Base-by-base conservation (phyloP, 2,888 invertebrate species). In the Steromphala cineraria region DNA sequence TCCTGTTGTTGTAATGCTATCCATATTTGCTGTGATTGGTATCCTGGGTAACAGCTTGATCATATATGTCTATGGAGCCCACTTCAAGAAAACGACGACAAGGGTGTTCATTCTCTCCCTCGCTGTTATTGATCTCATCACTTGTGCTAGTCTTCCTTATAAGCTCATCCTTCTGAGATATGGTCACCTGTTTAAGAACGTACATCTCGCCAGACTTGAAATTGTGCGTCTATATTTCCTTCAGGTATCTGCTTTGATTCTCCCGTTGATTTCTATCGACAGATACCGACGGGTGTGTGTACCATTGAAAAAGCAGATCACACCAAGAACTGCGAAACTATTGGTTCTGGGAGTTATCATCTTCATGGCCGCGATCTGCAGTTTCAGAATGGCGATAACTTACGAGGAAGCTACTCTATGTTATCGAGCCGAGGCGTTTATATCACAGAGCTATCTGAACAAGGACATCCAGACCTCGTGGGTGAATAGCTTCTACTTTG, bases 41-140 rank as follows among this genome's bases (percentile, higher is more conserved):
- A n/a, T 40, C 7, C 3, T 71, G 15, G 71, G 71, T 17, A 71
- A 71, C n/a, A 31, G 28, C 13, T 40, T 71, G 31, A 19, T 71
- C 8, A 31, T 71, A 19, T 71, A n/a, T n/a, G 24, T 71, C 28
- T 71, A 71, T n/a, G 71, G 71, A 31, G 10, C 40, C 5, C 28
- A 40, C 19, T 71, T 71, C 71, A 71, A 71, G 71, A 36, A 31
- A 17, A n/a, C 71, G 13, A 71, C 71, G 36, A 71, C 71, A 40
- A 71, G 71, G 71, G 71, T 71, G 71, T 71, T 71, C 40, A 71
- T 71, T 40, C 19, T 71, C 8, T 71, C 71, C 2, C n/a, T 71
- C 17, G 71, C 71, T 40, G 40, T 71, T 40, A n/a, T 36, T 36
- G 71, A 71, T 40, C 10, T 71, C 3, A 71, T 71, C 28, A 31